Percentiles rank a stretch among this genome's conserved stretches.
phyloP scores from a whole-genome alignment of 2,888 invertebrate genomes.

The Caenorhabditis sp. region DNA sequence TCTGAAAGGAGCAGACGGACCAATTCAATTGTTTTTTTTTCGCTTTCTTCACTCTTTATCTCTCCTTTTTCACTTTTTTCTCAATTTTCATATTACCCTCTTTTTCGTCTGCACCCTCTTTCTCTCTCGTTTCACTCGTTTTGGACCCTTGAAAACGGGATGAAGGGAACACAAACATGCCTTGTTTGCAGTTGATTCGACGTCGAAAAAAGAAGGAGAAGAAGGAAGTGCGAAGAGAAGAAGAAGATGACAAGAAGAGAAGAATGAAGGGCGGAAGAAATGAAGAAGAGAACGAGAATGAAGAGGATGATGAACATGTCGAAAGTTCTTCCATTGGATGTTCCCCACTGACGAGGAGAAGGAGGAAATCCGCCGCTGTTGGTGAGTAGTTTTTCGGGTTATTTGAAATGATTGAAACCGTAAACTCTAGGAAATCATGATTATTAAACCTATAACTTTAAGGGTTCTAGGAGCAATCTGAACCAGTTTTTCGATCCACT shows the following conservation, averaged over 20 bases:
- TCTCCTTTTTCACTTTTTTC: slow-evolving; percentile 24
- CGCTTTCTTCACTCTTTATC: slow-evolving; percentile 21
- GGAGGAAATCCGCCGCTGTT: slow-evolving; percentile 35
- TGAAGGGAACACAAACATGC: slow-evolving; percentile 35
- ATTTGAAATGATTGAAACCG: too few relatives aligned
- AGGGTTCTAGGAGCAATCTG: too few relatives aligned
- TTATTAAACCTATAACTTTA: too few relatives aligned
- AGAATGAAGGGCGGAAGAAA: slow-evolving; percentile 28
- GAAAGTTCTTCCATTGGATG: slow-evolving; percentile 52
- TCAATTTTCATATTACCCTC: slow-evolving; percentile 26
- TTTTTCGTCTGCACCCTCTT: slow-evolving; percentile 20
- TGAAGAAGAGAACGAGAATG: slow-evolving; percentile 22
- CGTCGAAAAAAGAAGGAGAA: slow-evolving; percentile 28
- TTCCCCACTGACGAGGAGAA: slow-evolving; percentile 49
- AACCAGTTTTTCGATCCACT: too few relatives aligned
- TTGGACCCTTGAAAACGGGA: slow-evolving; percentile 29
- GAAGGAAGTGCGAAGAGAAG: slow-evolving; percentile 9
- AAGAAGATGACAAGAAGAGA: slow-evolving; percentile 13
- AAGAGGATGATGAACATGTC: slow-evolving; percentile 31
- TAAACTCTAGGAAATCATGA: too few relatives aligned
- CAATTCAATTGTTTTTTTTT: slow-evolving; percentile 25
- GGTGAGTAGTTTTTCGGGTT: slow-evolving; percentile 30
- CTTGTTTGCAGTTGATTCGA: slow-evolving; percentile 46
- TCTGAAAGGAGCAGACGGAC: background rate
- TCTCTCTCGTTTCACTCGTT: slow-evolving; percentile 5